Conservation (phyloP, 2,113 vertebrate genomes). For the Amblyornis subalaris region DNA sequence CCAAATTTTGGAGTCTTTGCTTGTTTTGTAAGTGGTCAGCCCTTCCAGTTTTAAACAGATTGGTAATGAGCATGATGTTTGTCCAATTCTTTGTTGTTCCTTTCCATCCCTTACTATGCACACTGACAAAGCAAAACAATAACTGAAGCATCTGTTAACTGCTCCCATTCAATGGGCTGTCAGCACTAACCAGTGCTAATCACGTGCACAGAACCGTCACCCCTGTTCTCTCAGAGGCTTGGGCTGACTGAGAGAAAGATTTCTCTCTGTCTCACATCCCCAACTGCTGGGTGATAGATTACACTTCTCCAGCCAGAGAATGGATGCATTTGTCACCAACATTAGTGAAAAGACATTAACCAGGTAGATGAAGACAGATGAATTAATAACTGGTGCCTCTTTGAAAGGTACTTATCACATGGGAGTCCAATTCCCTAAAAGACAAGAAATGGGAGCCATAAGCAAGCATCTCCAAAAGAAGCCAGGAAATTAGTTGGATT, state of each 20-base stretch:
- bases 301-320: background rate
- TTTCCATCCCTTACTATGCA: background rate
- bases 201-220: background rate
- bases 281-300: background rate
- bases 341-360: background rate
- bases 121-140: background rate
- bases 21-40: background rate
- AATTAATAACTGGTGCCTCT: background rate
- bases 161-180: background rate
- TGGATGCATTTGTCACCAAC: background rate
- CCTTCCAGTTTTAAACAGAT: background rate
- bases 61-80: background rate
- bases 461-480: background rate
- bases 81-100: background rate
- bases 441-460: background rate
- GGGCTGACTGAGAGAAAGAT: background rate
- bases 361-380: background rate
- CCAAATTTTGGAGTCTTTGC: background rate
- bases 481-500: background rate
- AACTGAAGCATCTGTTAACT: background rate
- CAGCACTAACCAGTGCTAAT: background rate
- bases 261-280: background rate
- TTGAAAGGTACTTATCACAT: background rate
- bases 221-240: background rate
- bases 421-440: background rate